phyloP scores from a whole-genome alignment of 2,888 invertebrate genomes.

The Andrena bucephala region DNA sequence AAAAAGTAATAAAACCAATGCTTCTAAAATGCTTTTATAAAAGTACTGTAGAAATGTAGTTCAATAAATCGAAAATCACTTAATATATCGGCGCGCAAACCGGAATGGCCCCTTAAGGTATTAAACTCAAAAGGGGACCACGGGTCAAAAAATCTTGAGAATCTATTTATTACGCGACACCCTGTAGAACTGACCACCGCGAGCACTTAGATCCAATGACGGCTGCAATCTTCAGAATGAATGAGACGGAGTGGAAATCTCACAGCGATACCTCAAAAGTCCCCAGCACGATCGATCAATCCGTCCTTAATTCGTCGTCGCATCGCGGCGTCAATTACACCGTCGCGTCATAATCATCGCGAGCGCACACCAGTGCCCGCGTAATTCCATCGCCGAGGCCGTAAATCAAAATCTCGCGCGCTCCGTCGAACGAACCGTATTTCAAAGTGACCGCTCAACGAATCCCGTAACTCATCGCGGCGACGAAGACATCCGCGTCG shows the following conservation, averaged over 20 bases:
- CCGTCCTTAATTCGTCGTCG: neutral
- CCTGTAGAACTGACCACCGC: too few species aligned
- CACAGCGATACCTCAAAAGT: slow-evolving; percentile 8
- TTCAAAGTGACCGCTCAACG: slow-evolving; percentile 4
- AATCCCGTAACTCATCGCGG: neutral
- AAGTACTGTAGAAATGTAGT: too few species aligned
- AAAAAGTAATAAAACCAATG: too few species aligned
- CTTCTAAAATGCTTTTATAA: too few species aligned
- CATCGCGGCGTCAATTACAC: slow-evolving; percentile 14
- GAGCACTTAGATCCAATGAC: neutral
- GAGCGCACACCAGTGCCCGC: neutral
- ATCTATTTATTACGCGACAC: too few species aligned
- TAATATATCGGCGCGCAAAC: too few species aligned
- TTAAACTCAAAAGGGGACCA: too few species aligned
- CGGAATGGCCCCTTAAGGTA: too few species aligned
- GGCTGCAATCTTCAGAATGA: neutral
- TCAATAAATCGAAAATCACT: too few species aligned
- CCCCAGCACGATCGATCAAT: slow-evolving; percentile 14
- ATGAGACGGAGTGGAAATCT: neutral
- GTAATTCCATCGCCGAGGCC: neutral
- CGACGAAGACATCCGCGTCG: neutral
- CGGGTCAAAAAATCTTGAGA: too few species aligned
- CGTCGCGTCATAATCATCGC: slow-evolving; percentile 13
- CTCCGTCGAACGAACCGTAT: neutral
- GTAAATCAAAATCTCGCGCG: slow-evolving; percentile 4